Conservation (phyloP, 53 echinoderm and acorn worm genomes). For the Mesocentrotus franciscanus region DNA sequence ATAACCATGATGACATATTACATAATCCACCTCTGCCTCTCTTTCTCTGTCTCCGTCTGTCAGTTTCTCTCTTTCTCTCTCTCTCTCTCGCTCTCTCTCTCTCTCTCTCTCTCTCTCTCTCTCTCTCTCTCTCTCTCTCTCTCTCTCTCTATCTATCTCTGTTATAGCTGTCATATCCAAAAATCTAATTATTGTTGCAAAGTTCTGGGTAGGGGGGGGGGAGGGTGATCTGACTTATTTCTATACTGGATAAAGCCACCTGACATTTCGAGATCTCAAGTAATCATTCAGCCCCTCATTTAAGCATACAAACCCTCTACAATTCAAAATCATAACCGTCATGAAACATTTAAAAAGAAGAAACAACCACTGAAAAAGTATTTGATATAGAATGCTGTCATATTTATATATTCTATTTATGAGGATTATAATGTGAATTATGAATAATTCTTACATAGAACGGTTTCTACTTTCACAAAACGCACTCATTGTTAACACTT, state of each 20-base stretch:
- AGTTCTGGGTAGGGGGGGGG: not conserved
- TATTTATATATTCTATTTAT: slow-evolving; percentile 54
- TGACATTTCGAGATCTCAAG: not conserved
- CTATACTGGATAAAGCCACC: not conserved
- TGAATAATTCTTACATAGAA: slow-evolving; percentile 51
- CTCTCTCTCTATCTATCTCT: not conserved
- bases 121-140: not conserved
- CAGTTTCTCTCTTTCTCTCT: not conserved
- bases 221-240: not conserved
- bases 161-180: not conserved
- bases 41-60: not conserved
- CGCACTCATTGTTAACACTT: not conserved
- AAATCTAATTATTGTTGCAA: too few species aligned
- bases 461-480: slow-evolving; percentile 42
- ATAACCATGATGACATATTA: too few species aligned
- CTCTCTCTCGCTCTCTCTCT: not conserved
- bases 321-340: not conserved
- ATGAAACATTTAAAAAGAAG: not conserved
- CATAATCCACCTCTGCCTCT: not conserved
- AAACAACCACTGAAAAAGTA: not conserved
- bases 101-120: too few species aligned
- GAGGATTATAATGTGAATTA: slow-evolving; percentile 33
- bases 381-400: slow-evolving; percentile 50
- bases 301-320: not conserved
- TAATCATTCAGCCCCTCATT: not conserved